Evolutionary conservation across 2,113 vertebrate species (phyloP), one percentile per base, ranked within the genome.

Genomic region (Forbesichthys agassizii): DNA sequence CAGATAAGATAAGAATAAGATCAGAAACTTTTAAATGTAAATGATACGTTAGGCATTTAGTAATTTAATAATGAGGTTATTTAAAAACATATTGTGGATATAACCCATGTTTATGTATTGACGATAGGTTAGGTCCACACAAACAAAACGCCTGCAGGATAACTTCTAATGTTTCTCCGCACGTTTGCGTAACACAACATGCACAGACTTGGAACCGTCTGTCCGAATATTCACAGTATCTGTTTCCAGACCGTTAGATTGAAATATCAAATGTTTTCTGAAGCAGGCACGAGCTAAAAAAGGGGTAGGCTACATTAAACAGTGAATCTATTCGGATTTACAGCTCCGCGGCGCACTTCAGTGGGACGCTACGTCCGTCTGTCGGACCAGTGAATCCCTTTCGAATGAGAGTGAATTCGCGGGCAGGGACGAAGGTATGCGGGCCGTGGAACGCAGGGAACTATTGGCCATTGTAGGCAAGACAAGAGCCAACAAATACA

Each of bases 351-450:
- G 57, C 53, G 33, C 33, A 76, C 48, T 16, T 76, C 61, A 83
- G 83, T 67, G 61, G 14, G 48, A 78, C 72, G 66, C 52, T 86
- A 89, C 85, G 86, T 82, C 49, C 73, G 69, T 65, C 67, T 88
- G 86, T 88, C 84, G 83, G 81, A 83, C 73, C 76, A 60, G 65
- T 89, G 89, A 89, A 88, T n/a, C 88, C 84, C 82, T 81, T 79
- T 77, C 76, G 69, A 75, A 79, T 71, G 61, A 65, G 83, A 84
- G 82, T 80, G 81, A 80, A 86, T 87, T 84, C 70, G 74, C 71
- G 66, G 86, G 79, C 82, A 84, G 60, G 69, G 64, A 72, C 71
- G 12, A 65, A 75, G 80, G 33, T 16, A 47, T n/a, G 16, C 10
- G 11, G 53, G 65, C 65, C 27, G 53, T 16, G 42, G 54, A 77